Base-by-base conservation (phyloP, 2,888 invertebrate species). In the Eretmocerus hayati region DNA sequence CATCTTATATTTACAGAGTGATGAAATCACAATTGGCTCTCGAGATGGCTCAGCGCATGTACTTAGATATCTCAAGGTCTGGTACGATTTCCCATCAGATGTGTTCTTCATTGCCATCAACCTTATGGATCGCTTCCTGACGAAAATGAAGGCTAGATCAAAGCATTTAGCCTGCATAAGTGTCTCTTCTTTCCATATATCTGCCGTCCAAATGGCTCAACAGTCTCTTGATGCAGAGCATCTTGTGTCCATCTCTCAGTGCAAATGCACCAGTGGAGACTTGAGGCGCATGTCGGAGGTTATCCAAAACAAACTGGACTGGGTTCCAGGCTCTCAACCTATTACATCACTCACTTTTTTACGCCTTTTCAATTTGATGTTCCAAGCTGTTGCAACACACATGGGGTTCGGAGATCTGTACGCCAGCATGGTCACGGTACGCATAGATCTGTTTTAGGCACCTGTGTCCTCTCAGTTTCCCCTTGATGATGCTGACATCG, bases 131-230 rank as follows among this genome's bases (percentile, higher is more conserved):
- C 79, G 87, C 57, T 90, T 90, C 72, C 74, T 90, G 51, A 85
- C 86, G 31, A 86, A 85, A 69, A 87, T 89, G 86, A 87, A 86
- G 74, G 84, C 83, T 59, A 74, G 75, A 52, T 85, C 86, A 43
- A 90, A 87, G 69, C 90, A 90, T 74, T 81, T 92, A 74, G 87
- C 87, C 5, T 91, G 91, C 74, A 85, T 92, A 69, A 87, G 89
- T 15, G 83, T 91, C 30, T 84, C 90, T 53, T 87, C 90, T 60
- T 85, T 91, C 74, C 84, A 89, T 74, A 80, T 91, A 62, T 90
- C 91, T 50, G 83, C 87, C 60, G 77, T 79, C 65, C 80, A 83
- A 49, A 74, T 81, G 51, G 77, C 78, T 53, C 74, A 79, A 57
- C 73, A 79, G 57, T 73, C 81, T 46, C 75, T 79, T 55, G 76